Evolutionary conservation across 2,888 invertebrate species (phyloP), one percentile per base, ranked within the genome.

Genomic region (Notocelia uddmanniana): DNA sequence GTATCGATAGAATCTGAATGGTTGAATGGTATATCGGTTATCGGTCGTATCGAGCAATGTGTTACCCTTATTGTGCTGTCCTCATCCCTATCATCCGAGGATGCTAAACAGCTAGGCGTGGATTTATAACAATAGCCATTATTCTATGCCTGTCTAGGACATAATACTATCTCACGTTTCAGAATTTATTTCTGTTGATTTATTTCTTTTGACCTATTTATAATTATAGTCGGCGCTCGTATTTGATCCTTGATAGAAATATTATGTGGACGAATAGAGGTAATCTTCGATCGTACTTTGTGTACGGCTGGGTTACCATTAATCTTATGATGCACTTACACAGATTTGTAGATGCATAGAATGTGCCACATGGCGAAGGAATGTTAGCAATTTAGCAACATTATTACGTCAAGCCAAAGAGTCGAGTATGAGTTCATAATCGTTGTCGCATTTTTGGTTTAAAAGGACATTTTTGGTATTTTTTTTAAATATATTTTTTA

Each of bases 21-120:
- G 81, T 77, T 84, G 83, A 89, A 88, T 86, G 83, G 79, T 83
- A 79, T 82, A 88, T 88, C 87, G 90, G 88, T 85, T 83, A 83
- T 83, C 82, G 83, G 85, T 85, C 80, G 76, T 74, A 79, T 79
- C 79, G 80, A 82, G 77, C 80, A 82, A 83, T 81, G 81, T 86
- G 87, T 88, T 87, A 85, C 88, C 86, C 87, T 88, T 89, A 93
- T 93, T 93, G 92, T 92, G 81, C 90, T 92, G 92, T 92, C 92
- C 79, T 73, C 87, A 87, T 84, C 88, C 88, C 87, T 85, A 85
- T 86, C 86, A 82, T 81, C 76, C 78, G 77, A 76, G 72, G 78
- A 80, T 79, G 81, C 79, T 85, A 84, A 86, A 85, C 72, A 72
- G 74, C 84, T 86, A 88, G 89, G 86, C 88, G 85, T 82, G 81